Base-by-base conservation (phyloP, 2,797 vertebrate genomes). In the Bovichtus variegatus region DNA sequence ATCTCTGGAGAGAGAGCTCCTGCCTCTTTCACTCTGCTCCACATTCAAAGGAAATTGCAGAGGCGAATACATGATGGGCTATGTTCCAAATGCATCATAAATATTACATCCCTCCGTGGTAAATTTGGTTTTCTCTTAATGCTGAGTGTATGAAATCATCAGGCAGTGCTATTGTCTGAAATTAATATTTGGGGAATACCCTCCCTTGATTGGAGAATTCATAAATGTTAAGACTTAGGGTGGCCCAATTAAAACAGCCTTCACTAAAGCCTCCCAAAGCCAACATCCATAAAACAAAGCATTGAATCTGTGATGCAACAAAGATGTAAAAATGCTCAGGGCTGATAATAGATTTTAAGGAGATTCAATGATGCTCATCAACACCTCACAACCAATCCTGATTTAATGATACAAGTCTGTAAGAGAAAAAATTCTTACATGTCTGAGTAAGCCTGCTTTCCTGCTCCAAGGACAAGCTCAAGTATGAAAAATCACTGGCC, bases 71-170 rank as follows among this genome's bases (percentile, higher is more conserved):
- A 86, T 74, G 83, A 86, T 82, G 82, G 83, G 84, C 88, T 87
- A 90, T 74, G 65, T 82, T 90, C 88, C 74, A 87, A 90, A 87
- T 74, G 82, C 79, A 71, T 78, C 78, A 90, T 93, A 75, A 91
- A 91, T 93, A 90, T 90, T 93, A 90, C 36, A 93, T 82, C 75
- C 43, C 25, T 55, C 77, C 23, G 29, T 74, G 57, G 71, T 73
- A 63, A 70, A 74, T 63, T 69, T 5, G 16, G 53, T 49, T 67
- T 59, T 74, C 49, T 50, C 25, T 53, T 54, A 63, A 54, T 58
- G 57, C 55, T 64, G 29, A 46, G 40, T 68, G 54, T 54, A 62
- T 87, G 74, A 85, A 76, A 75, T 81, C 77, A 78, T 82, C 62
- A 60, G 65, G 78, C 74, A 62, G 15, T 15, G 51, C 38, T 51